Conservation (phyloP, 2,113 vertebrate genomes). For the Rhynchomys soricoides region DNA sequence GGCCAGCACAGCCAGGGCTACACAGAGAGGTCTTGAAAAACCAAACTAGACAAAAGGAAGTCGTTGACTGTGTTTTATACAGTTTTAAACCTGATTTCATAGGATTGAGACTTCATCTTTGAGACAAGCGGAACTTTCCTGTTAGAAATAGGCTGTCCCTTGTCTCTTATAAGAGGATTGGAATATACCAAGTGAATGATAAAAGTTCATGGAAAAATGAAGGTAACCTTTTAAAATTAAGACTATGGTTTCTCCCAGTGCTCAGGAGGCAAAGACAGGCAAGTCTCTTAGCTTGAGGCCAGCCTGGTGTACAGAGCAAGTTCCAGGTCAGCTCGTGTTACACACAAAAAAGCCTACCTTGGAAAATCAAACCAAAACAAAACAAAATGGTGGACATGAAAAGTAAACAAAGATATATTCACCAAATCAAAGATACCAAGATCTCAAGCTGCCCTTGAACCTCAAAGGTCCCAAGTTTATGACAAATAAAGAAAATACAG, state of each 20-base stretch:
- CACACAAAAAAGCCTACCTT: background rate
- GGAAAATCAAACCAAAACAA: background rate
- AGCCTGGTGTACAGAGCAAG: background rate
- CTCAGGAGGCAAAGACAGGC: background rate
- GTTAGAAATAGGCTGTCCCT: conserved; percentile 18
- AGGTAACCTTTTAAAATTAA: conserved; percentile 40
- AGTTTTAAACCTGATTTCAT: conserved; percentile 14
- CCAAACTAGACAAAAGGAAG: background rate
- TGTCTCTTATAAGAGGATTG: conserved; percentile 20
- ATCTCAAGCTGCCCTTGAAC: conserved; percentile 4
- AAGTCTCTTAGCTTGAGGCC: no score
- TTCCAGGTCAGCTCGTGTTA: background rate
- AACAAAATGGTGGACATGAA: conserved; percentile 2
- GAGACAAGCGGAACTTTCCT: conserved; percentile 9
- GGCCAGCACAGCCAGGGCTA: no score
- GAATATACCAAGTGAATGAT: background rate
- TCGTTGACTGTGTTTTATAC: background rate
- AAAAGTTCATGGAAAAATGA: conserved; percentile 1
- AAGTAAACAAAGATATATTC: conserved; percentile 5
- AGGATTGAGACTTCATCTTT: conserved; percentile 8
- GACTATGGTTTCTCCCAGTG: background rate
- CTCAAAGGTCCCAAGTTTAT: conserved; percentile 10
- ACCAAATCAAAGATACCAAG: conserved; percentile 2
- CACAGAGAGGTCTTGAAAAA: no score
- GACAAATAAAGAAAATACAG: conserved; percentile 29